phyloP scores from a whole-genome alignment of 2,888 invertebrate species.

The Xanthia icteritia region DNA sequence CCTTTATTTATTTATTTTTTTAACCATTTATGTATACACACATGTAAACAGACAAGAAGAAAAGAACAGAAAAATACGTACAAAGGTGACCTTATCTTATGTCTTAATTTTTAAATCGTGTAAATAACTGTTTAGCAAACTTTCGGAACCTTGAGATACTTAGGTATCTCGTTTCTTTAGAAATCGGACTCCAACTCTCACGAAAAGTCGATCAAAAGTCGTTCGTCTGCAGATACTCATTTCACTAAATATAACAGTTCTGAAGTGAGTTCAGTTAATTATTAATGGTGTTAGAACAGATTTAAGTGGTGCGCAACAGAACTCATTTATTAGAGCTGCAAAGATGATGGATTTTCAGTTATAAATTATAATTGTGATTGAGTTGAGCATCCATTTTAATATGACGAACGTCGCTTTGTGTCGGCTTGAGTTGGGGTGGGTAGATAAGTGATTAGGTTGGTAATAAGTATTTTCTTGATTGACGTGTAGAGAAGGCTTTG shows the following conservation, averaged over 20 bases:
- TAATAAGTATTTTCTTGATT: not conserved
- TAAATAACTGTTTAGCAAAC: not conserved
- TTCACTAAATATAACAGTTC: constrained; percentile 48
- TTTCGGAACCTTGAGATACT: not conserved
- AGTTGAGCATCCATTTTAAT: constrained; percentile 28
- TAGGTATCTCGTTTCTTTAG: not conserved
- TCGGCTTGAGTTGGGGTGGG: not conserved
- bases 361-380: constrained; percentile 50
- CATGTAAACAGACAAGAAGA: too few relatives aligned
- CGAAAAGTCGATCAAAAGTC: constrained; percentile 15
- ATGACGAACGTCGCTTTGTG: not conserved
- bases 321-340: constrained; percentile 52
- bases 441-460: constrained; percentile 12
- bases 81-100: not conserved
- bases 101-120: not conserved
- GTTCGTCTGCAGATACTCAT: constrained; percentile 33
- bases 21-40: too few relatives aligned
- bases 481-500: not conserved
- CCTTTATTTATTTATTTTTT: too few relatives aligned
- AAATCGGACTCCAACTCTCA: not conserved
- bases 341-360: constrained; percentile 57
- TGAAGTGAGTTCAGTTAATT: constrained; percentile 54
- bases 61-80: too few relatives aligned
- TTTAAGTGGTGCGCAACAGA: constrained; percentile 54
- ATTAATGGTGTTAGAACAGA: constrained; percentile 60